A percentile compares a stretch with the other conserved stretches of the same genome.
These are phyloP conservation scores for Mythimna ferrago DNA, from an alignment of 2,888 invertebrate genomes.

Conservation along the genomic window DNA sequence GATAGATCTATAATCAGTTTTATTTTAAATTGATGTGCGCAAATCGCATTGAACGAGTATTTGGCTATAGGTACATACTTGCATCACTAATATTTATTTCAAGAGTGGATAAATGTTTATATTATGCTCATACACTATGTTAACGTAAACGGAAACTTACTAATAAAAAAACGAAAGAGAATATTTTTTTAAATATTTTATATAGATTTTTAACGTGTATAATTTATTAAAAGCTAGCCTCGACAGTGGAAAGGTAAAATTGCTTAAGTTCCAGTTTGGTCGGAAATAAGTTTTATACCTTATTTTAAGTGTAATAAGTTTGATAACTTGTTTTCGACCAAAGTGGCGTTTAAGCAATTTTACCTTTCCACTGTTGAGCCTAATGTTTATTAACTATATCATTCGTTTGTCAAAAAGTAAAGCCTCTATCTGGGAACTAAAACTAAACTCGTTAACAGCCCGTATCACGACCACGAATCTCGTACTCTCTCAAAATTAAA, in stretches of 20 bases:
- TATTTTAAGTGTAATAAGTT: too few species aligned
- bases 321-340: too few species aligned
- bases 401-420: neutral
- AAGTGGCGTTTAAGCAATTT: too few species aligned
- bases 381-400: neutral
- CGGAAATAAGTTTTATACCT: too few species aligned
- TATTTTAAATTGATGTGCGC: constrained; percentile 24
- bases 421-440: neutral
- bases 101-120: constrained; percentile 40
- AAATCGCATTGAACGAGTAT: constrained; percentile 29
- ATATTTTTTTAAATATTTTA: neutral
- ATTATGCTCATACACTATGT: constrained; percentile 17
- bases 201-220: neutral
- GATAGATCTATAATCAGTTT: constrained; percentile 20
- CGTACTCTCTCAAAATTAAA: neutral
- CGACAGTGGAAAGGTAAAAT: too few species aligned
- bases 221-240: constrained; percentile 1
- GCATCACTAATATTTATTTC: constrained; percentile 32
- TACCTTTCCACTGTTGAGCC: too few species aligned
- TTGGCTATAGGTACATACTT: neutral
- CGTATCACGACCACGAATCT: neutral
- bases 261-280: too few species aligned
- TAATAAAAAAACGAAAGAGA: constrained; percentile 9
- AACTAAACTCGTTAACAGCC: neutral
- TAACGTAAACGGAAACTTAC: constrained; percentile 25